A percentile compares a stretch with the other conserved stretches of the same genome.
Evolutionary conservation across 2,797 vertebrate genomes (phyloP).

Genomic region (Tokudaia muenninki): DNA sequence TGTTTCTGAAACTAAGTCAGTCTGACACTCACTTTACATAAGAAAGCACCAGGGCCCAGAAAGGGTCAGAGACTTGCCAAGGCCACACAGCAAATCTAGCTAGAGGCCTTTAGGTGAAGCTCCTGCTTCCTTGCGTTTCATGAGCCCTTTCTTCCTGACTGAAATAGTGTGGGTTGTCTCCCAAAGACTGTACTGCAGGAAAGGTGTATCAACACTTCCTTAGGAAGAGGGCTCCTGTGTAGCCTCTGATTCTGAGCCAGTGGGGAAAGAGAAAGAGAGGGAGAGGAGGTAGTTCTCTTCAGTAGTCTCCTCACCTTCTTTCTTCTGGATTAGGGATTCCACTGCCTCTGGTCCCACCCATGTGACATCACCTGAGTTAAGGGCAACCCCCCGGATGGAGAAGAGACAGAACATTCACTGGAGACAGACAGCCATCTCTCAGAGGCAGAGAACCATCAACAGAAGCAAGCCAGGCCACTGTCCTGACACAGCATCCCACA

Average conservation of each 20-base stretch:
- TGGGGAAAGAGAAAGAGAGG: too few species aligned
- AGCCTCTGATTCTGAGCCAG: neutral
- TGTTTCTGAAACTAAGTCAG: slow-evolving; percentile 16
- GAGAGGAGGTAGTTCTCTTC: neutral
- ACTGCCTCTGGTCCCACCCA: neutral
- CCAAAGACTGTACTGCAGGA: fast-evolving
- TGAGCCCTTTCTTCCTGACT: neutral
- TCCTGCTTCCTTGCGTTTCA: neutral
- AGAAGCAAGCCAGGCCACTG: neutral
- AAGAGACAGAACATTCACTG: neutral
- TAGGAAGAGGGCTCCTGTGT: fast-evolving
- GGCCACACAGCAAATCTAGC: neutral
- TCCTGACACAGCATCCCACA: fast-evolving
- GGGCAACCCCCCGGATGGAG: neutral
- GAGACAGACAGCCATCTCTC: neutral
- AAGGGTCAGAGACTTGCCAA: neutral
- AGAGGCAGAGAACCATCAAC: too few species aligned
- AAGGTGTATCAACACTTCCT: neutral
- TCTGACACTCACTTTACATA: neutral
- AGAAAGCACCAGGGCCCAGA: slow-evolving; percentile 8
- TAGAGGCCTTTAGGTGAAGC: neutral
- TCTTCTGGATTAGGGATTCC: neutral
- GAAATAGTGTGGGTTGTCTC: neutral
- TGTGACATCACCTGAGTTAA: neutral
- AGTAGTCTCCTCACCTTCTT: neutral